phyloP scores from a whole-genome alignment of 2,113 vertebrate species.

The Uria aalge region DNA sequence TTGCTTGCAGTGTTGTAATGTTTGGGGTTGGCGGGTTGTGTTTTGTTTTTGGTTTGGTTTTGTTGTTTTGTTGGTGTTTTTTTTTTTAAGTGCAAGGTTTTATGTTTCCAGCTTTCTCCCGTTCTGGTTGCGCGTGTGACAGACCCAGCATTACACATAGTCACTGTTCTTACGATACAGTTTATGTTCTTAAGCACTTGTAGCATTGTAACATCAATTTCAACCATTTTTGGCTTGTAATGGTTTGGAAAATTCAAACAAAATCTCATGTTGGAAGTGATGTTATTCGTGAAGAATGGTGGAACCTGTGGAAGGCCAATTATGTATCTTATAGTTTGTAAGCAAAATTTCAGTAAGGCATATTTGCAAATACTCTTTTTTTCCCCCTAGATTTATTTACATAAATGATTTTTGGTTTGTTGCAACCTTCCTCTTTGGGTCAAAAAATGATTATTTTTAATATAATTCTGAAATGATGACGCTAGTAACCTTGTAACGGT shows the following conservation, averaged over 20 bases:
- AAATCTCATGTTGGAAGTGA: rapidly evolving
- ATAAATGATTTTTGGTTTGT: not conserved
- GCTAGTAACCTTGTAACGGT: not conserved
- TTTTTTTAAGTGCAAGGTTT: not conserved
- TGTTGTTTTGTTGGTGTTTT: not conserved
- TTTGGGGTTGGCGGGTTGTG: rapidly evolving
- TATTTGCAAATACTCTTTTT: not conserved
- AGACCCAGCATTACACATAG: rapidly evolving
- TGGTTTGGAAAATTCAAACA: not conserved
- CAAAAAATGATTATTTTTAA: not conserved
- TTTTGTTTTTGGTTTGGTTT: not conserved
- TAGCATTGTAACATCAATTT: not conserved
- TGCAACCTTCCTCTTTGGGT: not conserved
- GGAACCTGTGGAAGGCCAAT: not conserved
- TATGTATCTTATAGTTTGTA: not conserved
- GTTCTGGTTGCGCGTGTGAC: rapidly evolving
- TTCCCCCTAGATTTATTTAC: not conserved
- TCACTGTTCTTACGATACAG: not conserved
- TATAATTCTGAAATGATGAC: not conserved
- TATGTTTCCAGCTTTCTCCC: not conserved
- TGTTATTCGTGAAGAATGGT: not conserved
- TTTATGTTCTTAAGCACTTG: not conserved
- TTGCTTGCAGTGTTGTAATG: not conserved
- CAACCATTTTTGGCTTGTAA: not conserved
- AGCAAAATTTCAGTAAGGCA: not conserved